Base-by-base conservation (phyloP, 2,113 vertebrate species). In the Cacatua alba region DNA sequence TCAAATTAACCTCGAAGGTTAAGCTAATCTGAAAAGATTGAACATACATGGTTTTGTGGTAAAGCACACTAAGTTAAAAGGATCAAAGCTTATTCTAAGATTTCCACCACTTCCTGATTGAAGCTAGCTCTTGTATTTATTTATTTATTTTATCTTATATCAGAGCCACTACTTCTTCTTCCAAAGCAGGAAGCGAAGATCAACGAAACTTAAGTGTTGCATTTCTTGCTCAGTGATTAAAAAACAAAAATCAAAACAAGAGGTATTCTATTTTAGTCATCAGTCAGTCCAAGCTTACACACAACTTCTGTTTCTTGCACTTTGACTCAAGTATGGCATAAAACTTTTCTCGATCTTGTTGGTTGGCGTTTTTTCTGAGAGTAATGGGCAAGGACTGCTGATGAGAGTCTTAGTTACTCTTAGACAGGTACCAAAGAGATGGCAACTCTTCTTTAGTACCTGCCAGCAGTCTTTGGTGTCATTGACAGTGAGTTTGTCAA, bases 1-100 rank as follows among this genome's bases (percentile, higher is more conserved):
- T 81, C 88, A 94, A 79, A 89, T 91, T 79, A 92, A 94, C 83
- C 83, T 87, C 77, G 48, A 78, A 92, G 57, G 49, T 93, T 92
- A 86, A 81, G 39, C 31, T 67, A 76, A 72, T 88, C 76, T 65
- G 52, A 31, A 65, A 79, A 91, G 57, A 41, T 19, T 24, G 8
- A 89, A 37, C 62, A 37, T 29, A 75, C 52, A 44, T 2, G 2
- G 46, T 41, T 55, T 77, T 0, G 0, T 70, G 25, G 49, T 91
- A 67, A 81, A 80, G 51, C 68, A 81, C 2, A 1, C 33, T 57
- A 55, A 83, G 55, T 69, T 55, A 43, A 64, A 92, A 85, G 67
- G 39, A 92, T 79, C 52, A 72, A 85, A 67, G 83, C 93, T 87
- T 91, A 29, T 41, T 65, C 15, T 85, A 72, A 72, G 49, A 43